Conservation (phyloP, 2,113 vertebrate species). For the Pterophyllum scalare region DNA sequence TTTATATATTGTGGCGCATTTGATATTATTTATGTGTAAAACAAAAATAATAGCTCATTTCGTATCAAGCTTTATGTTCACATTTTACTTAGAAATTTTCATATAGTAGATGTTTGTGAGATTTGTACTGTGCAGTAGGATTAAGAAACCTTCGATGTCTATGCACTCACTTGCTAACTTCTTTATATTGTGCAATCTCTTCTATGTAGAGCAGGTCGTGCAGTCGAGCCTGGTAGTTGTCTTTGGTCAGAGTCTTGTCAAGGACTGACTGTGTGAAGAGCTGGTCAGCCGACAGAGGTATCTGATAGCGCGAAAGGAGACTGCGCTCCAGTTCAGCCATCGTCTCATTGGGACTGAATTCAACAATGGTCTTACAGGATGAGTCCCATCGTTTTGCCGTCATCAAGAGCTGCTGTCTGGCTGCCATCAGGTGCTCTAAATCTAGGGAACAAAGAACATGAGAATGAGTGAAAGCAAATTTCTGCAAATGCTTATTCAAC, state of each 20-base stretch:
- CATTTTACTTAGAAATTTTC: neutral
- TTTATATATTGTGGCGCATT: neutral
- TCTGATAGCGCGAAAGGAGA: conserved; percentile 96
- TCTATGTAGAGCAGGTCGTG: conserved; percentile 99
- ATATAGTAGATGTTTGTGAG: neutral
- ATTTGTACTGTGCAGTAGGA: neutral
- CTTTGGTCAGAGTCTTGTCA: conserved; percentile 95
- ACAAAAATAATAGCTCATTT: neutral
- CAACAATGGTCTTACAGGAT: conserved; percentile 95
- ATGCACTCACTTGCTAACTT: conserved; percentile 97
- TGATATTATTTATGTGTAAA: neutral
- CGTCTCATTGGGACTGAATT: conserved; percentile 93
- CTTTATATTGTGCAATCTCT: conserved; percentile 99
- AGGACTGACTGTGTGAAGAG: conserved; percentile 98
- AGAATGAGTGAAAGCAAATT: neutral
- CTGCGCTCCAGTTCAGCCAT: conserved; percentile 95
- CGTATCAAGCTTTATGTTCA: neutral
- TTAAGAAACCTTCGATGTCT: neutral
- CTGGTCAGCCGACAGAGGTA: conserved; percentile 97
- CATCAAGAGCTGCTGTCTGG: conserved; percentile 93
- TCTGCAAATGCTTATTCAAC: neutral
- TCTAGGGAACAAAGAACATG: conserved; percentile 76
- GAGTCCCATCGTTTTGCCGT: conserved; percentile 97
- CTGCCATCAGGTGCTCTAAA: conserved; percentile 95
- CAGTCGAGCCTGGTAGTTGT: conserved; percentile 95